Base-by-base conservation (phyloP, 2,113 vertebrate species). In the Trichomycterus rosablanca region DNA sequence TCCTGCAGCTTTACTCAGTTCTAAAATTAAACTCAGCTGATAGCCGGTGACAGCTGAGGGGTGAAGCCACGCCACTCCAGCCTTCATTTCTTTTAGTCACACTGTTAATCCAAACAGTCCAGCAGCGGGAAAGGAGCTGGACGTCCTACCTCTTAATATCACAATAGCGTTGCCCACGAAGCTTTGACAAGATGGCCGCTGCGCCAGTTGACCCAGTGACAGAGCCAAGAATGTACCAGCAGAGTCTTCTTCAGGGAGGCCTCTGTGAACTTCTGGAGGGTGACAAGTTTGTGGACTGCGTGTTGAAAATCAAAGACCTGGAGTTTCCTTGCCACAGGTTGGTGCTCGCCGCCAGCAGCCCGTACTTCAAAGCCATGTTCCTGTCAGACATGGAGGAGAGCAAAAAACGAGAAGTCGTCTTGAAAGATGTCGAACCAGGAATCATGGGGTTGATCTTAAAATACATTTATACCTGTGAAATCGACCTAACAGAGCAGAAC, bases 321-420 rank as follows among this genome's bases (percentile, higher is more conserved):
- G 92, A 95, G 74, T 97, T 97, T 66, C 95, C 93, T 0, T 98
- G 96, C 74, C 96, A 99, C 60, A 86, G 93, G 45, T 78, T 98
- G 71, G 96, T 97, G 66, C 81, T 98, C 76, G 95, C 95, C 0
- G 95, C 96, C 70, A 98, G 95, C 80, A 98, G 95, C 76, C 89
- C 96, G 0, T 96, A 92, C 69, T 97, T 99, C 68, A 86, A 95
- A 11, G 78, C 90, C 0, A 91, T 93, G 86, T 93, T 99, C 66
- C 87, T 97, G 60, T 95, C 92, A 0, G 90, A 94, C 34, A 73
- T 84, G 73, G 91, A 94, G 0, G 95, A 95, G 80, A 89, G 87
- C 77, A 92, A 89, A 72, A 92, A 92, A 72, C 84, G 57, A 42
- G 96, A 97, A 75, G 67, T 99, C 8, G 83, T 84, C 7, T 70